Conservation (phyloP, 2,113 vertebrate species). For the Cottus gobio region DNA sequence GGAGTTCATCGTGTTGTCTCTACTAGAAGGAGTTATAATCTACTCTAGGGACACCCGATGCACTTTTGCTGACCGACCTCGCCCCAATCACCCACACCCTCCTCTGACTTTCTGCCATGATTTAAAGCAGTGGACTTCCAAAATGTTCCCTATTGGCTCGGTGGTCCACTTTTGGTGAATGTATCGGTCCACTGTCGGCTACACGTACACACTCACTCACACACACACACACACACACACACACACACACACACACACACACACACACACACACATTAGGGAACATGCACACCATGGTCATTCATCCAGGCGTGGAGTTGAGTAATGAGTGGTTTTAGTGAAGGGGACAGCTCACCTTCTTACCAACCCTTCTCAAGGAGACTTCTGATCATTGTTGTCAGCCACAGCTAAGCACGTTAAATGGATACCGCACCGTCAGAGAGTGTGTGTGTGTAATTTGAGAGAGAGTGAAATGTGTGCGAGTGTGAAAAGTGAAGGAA, state of each 20-base stretch:
- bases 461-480: slow-evolving; percentile 16
- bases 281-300: slow-evolving; percentile 50
- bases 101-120: not conserved
- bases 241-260: slow-evolving; percentile 42
- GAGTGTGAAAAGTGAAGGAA: slow-evolving; percentile 38
- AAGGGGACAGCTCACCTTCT: slow-evolving; percentile 82
- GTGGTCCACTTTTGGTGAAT: not conserved
- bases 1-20: not conserved
- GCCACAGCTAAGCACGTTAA: slow-evolving; percentile 75
- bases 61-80: not conserved
- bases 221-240: slow-evolving; percentile 44
- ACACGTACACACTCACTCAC: slow-evolving; percentile 17
- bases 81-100: not conserved
- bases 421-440: slow-evolving; percentile 60
- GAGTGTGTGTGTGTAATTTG: slow-evolving; percentile 41
- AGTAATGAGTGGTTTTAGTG: slow-evolving; percentile 82
- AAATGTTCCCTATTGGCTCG: not conserved
- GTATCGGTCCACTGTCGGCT: not conserved
- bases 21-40: not conserved
- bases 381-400: slow-evolving; percentile 82
- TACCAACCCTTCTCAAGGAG: slow-evolving; percentile 78
- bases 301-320: slow-evolving; percentile 72
- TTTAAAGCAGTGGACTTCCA: not conserved
- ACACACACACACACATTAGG: slow-evolving; percentile 46
- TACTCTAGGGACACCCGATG: not conserved